Base-by-base conservation (phyloP, 2,797 vertebrate species). In the Gymnodraco acuticeps region DNA sequence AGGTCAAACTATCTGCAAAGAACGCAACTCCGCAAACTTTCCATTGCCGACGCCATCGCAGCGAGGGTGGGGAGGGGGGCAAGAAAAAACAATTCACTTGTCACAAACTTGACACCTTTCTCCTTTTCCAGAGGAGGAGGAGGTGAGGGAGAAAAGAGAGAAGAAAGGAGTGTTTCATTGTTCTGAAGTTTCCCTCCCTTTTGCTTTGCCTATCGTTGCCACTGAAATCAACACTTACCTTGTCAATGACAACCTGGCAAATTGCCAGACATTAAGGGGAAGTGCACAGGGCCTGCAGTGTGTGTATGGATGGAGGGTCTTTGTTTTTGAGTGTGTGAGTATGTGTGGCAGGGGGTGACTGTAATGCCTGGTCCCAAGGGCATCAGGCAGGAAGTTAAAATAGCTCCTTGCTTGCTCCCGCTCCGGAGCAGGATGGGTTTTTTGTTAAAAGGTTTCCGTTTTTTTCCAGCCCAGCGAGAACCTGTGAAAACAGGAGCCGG, bases 261-360 rank as follows among this genome's bases (percentile, higher is more conserved):
- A 97, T 97, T 97, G 96, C 96, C 96, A 96, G 95, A 96, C 97
- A 96, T 97, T 97, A 96, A 96, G 96, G 95, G 94, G 95, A 96
- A 95, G 95, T 95, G 95, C 69, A 77, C 43, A 41, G 93, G 95
- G 94, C 93, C 95, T 94, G 92, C 85, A 89, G 95, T 80, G 78
- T 84, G 85, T 73, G 33, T 58, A 55, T 70, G 75, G 10, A 48
- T 85, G 60, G 17, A 61, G 53, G 48, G 79, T 71, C 94, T 84
- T 10, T 84, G 62, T 54, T 12, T 76, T 46, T 67, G 46, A 63
- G 95, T 95, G 78, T 81, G 60, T 74, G 55, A 66, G 72, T 77
- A 38, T 54, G 33, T 69, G 51, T 46, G 47, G 46, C 1, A 17
- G 67, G 43, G 73, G 58, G 76, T 70, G 79, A 67, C 78, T 88